Evolutionary conservation across 2,888 invertebrate genomes (phyloP), one percentile per base, ranked within the genome.

Genomic region (Torymus aiolomorphi): DNA sequence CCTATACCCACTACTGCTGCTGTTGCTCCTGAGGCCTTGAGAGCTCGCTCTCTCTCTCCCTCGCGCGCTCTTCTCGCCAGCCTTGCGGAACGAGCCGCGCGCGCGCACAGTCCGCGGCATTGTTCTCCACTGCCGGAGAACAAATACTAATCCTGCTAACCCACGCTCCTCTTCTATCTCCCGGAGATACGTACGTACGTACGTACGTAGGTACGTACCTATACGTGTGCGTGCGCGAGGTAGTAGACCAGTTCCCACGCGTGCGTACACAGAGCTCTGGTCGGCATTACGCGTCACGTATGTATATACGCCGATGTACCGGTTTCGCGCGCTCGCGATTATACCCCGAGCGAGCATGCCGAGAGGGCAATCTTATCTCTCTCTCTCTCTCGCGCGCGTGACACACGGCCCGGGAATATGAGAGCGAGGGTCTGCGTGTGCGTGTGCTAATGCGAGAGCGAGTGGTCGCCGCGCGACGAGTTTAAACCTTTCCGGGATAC

Each of bases 221-320:
- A 31, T 31, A 31, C 24, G 52, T 5, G 18, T 84, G 83, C 84
- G 84, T 76, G 79, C 85, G 85, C 86, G 86, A 88, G 86, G 86
- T 84, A 84, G 86, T 86, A 88, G 88, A 87, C 87, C 84, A 88
- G 87, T 90, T 90, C 89, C 89, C 89, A 90, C 89, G 89, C 87
- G 83, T 83, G 13, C 82, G 79, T 76, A 81, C 87, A 72, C 88
- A 87, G 86, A 31, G 31, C 31, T 3, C 31, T 31, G 31, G 31
- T 31, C 31, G 31, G 31, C 31, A 31, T 31, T 8, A 31, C 31
- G 31, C 31, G 8, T 31, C 31, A 8, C 8, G 31, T 31, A 31
- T 31, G 8, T 31, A 8, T 1, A 3, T 31, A 8, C 8, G 8
- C 8, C 5, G 3, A 31, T 31, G 31, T 31, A 31, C 31, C 31